Conservation (phyloP, 2,113 vertebrate genomes). For the Paracanthobrama guichenoti region DNA sequence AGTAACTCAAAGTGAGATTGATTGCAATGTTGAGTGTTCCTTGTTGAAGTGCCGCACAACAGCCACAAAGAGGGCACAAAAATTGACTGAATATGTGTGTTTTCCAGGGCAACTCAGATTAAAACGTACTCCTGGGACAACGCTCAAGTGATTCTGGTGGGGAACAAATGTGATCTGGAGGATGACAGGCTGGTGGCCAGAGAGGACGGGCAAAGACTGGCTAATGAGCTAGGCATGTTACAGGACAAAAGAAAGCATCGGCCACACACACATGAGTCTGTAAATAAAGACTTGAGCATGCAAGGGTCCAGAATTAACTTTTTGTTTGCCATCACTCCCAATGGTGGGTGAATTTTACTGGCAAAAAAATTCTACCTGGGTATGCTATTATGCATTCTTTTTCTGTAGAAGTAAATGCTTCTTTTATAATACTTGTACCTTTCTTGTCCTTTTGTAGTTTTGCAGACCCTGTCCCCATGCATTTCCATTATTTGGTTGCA, state of each 20-base stretch:
- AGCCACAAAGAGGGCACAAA: background rate
- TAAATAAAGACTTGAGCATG: background rate
- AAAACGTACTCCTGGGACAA: conserved; percentile 88
- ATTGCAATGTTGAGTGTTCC: background rate
- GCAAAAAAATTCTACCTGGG: background rate
- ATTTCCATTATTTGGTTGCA: background rate
- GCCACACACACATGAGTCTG: background rate
- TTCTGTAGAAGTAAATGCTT: background rate
- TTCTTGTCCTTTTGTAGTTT: background rate
- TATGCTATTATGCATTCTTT: background rate
- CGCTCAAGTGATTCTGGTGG: conserved; percentile 81
- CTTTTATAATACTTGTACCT: background rate
- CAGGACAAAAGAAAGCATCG: background rate
- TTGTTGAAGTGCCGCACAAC: background rate
- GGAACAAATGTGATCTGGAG: conserved; percentile 83
- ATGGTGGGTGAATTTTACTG: no score
- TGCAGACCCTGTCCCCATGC: background rate
- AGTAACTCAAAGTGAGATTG: background rate
- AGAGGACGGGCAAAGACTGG: conserved; percentile 73
- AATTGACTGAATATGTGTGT: background rate
- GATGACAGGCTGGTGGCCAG: conserved; percentile 79
- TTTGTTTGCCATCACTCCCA: background rate
- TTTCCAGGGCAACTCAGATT: conserved; percentile 82
- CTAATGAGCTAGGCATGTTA: conserved; percentile 76
- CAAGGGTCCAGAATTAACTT: no score